A percentile compares a stretch with the other conserved stretches of the same genome.
phyloP scores from a whole-genome alignment of 2,113 vertebrate species.

The Rousettus leschenaultii region DNA sequence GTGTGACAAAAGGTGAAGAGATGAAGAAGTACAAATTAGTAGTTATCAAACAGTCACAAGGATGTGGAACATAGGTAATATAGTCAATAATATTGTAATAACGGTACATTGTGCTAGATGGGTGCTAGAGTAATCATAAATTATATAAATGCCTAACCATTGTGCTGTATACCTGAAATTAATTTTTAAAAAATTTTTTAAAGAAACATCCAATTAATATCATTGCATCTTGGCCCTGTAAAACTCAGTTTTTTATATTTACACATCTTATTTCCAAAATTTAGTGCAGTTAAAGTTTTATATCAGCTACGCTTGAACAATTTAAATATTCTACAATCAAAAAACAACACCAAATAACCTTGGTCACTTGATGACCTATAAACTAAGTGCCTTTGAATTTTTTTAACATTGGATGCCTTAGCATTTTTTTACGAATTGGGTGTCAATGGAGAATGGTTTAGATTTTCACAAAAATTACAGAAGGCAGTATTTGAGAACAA shows the following conservation, averaged over 20 bases:
- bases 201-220: background rate
- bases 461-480: slow-evolving; percentile 41
- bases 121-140: too few relatives aligned
- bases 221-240: background rate
- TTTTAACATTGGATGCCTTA: background rate
- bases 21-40: too few relatives aligned
- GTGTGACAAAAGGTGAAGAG: too few relatives aligned
- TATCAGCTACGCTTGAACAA: background rate
- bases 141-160: too few relatives aligned
- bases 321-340: background rate
- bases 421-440: background rate
- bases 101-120: too few relatives aligned
- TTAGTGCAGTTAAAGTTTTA: background rate
- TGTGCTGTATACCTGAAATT: too few relatives aligned
- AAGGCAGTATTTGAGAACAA: slow-evolving; percentile 29
- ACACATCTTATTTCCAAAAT: background rate
- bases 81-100: too few relatives aligned
- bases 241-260: background rate
- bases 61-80: too few relatives aligned
- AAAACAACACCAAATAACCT: background rate
- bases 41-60: too few relatives aligned
- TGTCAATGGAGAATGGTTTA: background rate
- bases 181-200: too few relatives aligned
- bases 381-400: background rate
- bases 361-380: background rate